Evolutionary conservation across 2,888 invertebrate species (phyloP).

Genomic region (Meteorus colon): DNA sequence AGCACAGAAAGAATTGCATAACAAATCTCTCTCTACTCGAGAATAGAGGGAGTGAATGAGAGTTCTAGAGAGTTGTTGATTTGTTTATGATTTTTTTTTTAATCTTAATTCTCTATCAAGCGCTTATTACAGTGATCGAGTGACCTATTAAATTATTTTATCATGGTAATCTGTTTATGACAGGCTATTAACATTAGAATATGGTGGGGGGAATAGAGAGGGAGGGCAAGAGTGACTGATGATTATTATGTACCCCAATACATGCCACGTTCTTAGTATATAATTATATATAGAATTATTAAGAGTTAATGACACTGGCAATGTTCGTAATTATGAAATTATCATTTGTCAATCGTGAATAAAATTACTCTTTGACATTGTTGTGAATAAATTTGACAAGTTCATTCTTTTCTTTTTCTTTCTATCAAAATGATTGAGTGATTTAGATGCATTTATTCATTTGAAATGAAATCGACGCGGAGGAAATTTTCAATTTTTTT

Average conservation of each 20-base stretch:
- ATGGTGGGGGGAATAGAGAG: background rate
- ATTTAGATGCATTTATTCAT: too few relatives aligned
- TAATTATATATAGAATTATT: background rate
- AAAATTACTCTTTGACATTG: background rate
- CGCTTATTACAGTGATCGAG: constrained; percentile 17
- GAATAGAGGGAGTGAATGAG: background rate
- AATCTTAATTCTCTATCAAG: background rate
- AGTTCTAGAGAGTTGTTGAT: background rate
- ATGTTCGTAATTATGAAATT: background rate
- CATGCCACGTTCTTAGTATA: background rate
- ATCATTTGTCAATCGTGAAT: background rate
- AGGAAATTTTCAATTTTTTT: background rate
- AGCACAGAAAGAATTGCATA: background rate
- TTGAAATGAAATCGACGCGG: too few relatives aligned
- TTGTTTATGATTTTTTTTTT: background rate
- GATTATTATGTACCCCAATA: constrained; percentile 5
- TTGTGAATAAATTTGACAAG: background rate
- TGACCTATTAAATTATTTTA: constrained; percentile 11
- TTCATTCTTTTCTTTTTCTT: too few relatives aligned
- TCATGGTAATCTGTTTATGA: constrained; percentile 1
- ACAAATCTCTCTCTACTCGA: background rate
- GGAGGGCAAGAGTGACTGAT: background rate
- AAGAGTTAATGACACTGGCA: background rate
- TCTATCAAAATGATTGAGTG: too few relatives aligned
- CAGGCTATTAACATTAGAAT: background rate